Conservation (phyloP, 2,113 vertebrate genomes). For the Stegostoma tigrinum region DNA sequence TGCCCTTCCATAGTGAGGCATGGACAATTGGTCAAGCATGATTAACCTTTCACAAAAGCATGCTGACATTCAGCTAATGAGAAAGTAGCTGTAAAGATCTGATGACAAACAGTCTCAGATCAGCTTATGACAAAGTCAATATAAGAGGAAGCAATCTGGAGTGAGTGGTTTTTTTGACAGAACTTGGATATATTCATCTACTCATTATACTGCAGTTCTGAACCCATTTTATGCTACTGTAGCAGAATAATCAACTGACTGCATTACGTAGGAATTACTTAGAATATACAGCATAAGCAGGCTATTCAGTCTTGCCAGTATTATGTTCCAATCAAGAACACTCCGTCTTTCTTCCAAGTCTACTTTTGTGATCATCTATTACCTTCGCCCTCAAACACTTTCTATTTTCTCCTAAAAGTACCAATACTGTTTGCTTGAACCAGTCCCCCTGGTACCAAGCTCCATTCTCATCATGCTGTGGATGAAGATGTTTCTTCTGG, state of each 20-base stretch:
- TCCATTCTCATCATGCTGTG: not conserved
- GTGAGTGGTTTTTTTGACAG: not conserved
- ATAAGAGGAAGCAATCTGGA: not conserved
- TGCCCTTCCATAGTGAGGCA: not conserved
- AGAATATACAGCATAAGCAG: too few relatives aligned
- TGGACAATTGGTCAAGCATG: too few relatives aligned
- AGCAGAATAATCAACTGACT: not conserved
- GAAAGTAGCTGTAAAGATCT: not conserved
- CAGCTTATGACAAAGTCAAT: not conserved
- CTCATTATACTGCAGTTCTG: not conserved
- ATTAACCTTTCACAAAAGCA: too few relatives aligned
- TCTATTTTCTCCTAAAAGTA: not conserved
- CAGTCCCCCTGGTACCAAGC: not conserved
- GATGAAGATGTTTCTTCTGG: not conserved
- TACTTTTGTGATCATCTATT: not conserved
- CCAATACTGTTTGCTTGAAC: not conserved
- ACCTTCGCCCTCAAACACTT: not conserved
- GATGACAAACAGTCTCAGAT: not conserved
- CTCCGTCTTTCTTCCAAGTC: not conserved
- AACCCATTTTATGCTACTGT: not conserved
- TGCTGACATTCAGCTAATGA: not conserved
- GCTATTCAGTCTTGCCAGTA: too few relatives aligned
- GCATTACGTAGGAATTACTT: not conserved
- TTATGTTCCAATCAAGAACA: not conserved
- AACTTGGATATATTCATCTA: not conserved